Evolutionary conservation across 2,797 vertebrate genomes (phyloP).

Genomic region (Spondyliosoma cantharus): DNA sequence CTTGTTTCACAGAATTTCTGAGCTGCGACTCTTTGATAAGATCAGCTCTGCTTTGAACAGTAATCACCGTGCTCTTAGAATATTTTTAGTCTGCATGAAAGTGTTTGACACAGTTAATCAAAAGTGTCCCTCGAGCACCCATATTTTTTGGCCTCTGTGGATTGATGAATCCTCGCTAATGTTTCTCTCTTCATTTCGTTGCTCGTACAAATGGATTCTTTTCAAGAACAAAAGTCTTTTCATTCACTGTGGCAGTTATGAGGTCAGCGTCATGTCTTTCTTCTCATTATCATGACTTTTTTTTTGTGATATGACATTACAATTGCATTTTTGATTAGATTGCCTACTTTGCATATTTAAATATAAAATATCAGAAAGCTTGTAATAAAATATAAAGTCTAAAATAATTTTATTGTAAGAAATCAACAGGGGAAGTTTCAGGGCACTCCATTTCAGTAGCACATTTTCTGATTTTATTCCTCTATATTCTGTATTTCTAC

Average conservation of each 20-base stretch:
- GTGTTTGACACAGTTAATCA: constrained; percentile 60
- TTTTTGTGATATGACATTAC: neutral
- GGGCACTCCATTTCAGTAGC: too few relatives aligned
- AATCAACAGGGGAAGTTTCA: too few relatives aligned
- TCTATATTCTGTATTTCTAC: too few relatives aligned
- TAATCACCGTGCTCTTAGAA: constrained; percentile 35
- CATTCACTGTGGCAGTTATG: neutral
- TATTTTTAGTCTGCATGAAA: constrained; percentile 56
- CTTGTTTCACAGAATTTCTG: constrained; percentile 15
- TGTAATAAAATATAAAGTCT: too few relatives aligned
- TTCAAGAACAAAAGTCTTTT: constrained; percentile 30
- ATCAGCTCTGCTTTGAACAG: constrained; percentile 41
- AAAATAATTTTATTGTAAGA: too few relatives aligned
- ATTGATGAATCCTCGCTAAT: constrained; percentile 21
- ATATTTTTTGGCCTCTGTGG: constrained; percentile 7
- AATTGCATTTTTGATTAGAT: too few relatives aligned
- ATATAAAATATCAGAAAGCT: too few relatives aligned
- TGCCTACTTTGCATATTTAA: too few relatives aligned
- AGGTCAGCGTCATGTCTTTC: neutral
- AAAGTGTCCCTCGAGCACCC: constrained; percentile 37
- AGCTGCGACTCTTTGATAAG: neutral
- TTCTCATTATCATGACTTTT: neutral
- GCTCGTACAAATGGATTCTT: constrained; percentile 15
- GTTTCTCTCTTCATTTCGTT: constrained; percentile 7
- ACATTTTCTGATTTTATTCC: too few relatives aligned